A percentile compares a stretch with the other conserved stretches of the same genome.
Conservation (phyloP, 2,113 vertebrate genomes). For the Cathartes aura region DNA sequence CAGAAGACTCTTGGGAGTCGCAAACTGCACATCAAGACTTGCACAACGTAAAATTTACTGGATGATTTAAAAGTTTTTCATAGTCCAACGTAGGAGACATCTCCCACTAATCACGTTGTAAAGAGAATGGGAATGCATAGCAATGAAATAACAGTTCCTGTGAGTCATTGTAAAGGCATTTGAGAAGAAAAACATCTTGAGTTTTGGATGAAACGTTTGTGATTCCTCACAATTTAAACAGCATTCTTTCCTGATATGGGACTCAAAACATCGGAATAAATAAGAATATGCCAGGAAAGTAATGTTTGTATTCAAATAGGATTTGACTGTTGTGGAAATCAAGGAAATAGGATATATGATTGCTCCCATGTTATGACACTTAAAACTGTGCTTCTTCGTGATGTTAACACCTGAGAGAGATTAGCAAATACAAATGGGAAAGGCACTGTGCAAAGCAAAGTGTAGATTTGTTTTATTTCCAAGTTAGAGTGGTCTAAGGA, state of each 20-base stretch:
- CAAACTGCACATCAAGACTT: neutral
- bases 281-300: neutral
- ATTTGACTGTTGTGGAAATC: neutral
- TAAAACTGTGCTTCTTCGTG: neutral
- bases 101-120: accelerated
- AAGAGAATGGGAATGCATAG: neutral
- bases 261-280: neutral
- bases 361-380: neutral
- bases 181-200: neutral
- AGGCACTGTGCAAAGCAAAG: neutral
- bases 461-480: neutral
- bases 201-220: neutral
- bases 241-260: neutral
- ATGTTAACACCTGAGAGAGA: neutral
- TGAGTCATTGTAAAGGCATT: neutral
- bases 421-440: neutral
- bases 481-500: neutral
- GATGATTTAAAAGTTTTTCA: neutral
- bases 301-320: neutral
- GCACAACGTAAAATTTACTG: neutral
- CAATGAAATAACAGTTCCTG: neutral
- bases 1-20: neutral
- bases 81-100: neutral
- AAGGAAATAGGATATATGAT: neutral
- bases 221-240: neutral